A percentile compares a stretch with the other conserved stretches of the same genome.
These are phyloP conservation scores for Okapia johnstoni DNA, from an alignment of 2,113 vertebrate species.

Conservation along the genomic window DNA sequence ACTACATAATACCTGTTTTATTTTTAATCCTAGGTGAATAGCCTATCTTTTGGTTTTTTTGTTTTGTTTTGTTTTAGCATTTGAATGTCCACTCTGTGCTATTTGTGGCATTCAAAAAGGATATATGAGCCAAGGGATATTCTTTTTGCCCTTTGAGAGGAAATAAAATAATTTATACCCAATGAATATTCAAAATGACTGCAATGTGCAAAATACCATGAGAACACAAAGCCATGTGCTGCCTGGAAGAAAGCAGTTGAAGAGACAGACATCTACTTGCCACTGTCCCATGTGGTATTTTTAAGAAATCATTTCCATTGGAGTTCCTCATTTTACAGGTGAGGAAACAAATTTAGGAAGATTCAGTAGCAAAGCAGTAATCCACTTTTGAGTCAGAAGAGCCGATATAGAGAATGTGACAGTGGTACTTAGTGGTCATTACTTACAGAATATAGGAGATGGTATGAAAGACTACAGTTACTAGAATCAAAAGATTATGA, in stretches of 20 bases:
- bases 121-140: neutral
- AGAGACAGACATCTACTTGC: neutral
- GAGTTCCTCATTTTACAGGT: neutral
- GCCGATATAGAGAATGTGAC: neutral
- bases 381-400: neutral
- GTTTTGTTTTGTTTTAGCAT: neutral
- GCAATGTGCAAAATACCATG: neutral
- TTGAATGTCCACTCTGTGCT: neutral
- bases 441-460: neutral
- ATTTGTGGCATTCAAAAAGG: neutral
- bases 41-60: neutral
- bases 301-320: neutral
- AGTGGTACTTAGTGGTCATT: neutral
- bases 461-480: neutral
- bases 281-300: neutral
- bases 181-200: neutral
- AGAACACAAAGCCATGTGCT: neutral
- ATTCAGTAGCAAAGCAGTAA: neutral
- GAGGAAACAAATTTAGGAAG: neutral
- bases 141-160: neutral
- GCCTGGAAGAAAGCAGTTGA: neutral
- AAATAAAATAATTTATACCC: neutral
- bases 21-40: neutral
- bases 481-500: neutral
- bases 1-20: neutral